Evolutionary conservation across 1,140 invertebrate species (phyloP).

Genomic region (Drosophila insularis): DNA sequence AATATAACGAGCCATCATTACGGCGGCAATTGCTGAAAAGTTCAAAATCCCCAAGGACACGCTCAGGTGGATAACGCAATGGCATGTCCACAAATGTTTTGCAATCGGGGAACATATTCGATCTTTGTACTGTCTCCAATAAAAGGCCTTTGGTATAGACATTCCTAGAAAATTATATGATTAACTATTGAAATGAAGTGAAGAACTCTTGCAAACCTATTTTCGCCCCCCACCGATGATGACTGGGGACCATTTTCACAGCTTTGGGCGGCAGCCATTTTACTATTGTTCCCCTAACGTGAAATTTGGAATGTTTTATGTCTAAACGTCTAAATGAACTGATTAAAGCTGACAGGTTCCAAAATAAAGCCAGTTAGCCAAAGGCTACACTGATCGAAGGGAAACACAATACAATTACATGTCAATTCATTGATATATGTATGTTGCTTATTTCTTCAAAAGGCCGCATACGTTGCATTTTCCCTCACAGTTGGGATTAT

Average conservation of each 20-base stretch:
- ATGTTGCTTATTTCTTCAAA: background rate
- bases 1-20: slow-evolving; percentile 84
- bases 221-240: slow-evolving; percentile 5
- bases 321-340: background rate
- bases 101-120: slow-evolving; percentile 90
- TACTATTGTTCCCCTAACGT: background rate
- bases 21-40: slow-evolving; percentile 86
- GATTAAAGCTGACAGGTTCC: background rate
- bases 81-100: slow-evolving; percentile 97
- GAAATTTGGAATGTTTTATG: slow-evolving; percentile 3
- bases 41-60: slow-evolving; percentile 86
- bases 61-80: slow-evolving; percentile 86
- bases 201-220: slow-evolving; percentile 8
- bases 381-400: background rate
- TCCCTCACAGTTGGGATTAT: background rate
- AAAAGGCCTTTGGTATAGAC: slow-evolving; percentile 93
- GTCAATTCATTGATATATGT: too few relatives aligned
- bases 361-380: background rate
- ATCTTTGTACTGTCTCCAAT: slow-evolving; percentile 90
- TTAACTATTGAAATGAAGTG: background rate
- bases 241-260: slow-evolving; percentile 12
- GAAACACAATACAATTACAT: background rate
- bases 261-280: slow-evolving; percentile 12
- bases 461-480: background rate
- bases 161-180: slow-evolving; percentile 82